Percentiles rank a stretch among this genome's conserved stretches.
Conservation (phyloP, 2,113 vertebrate genomes). For the Mirounga angustirostris region DNA sequence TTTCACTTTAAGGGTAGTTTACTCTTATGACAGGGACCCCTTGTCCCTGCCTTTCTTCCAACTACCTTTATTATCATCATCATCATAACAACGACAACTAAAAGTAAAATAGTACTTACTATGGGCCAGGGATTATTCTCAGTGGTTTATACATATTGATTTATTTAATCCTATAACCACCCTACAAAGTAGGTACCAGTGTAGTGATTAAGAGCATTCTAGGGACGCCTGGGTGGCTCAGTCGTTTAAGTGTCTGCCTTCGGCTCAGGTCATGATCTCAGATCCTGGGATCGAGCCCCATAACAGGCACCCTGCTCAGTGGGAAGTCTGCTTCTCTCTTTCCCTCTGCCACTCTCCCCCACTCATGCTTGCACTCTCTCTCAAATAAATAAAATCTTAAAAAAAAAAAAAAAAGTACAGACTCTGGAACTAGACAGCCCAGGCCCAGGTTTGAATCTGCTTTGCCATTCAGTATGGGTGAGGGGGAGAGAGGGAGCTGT, state of each 20-base stretch:
- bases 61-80: not conserved
- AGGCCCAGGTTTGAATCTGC: not conserved
- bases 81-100: not conserved
- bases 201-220: not conserved
- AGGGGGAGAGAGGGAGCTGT: not conserved
- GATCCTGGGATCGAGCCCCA: not conserved
- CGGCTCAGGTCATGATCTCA: not conserved
- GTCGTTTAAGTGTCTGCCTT: not conserved
- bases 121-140: not conserved
- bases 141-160: not conserved
- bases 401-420: not conserved
- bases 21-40: not conserved
- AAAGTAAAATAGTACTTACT: not conserved
- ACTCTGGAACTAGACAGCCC: not conserved
- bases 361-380: not conserved
- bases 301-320: not conserved
- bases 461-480: not conserved
- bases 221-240: not conserved
- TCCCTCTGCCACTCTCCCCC: not conserved
- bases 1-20: not conserved
- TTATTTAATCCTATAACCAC: conserved; percentile 5
- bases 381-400: not conserved
- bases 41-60: not conserved
- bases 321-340: not conserved
- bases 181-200: not conserved